A percentile compares a stretch with the other conserved stretches of the same genome.
Evolutionary conservation across 2,888 invertebrate species (phyloP).

Genomic region (Stenolophus ochropezus): DNA sequence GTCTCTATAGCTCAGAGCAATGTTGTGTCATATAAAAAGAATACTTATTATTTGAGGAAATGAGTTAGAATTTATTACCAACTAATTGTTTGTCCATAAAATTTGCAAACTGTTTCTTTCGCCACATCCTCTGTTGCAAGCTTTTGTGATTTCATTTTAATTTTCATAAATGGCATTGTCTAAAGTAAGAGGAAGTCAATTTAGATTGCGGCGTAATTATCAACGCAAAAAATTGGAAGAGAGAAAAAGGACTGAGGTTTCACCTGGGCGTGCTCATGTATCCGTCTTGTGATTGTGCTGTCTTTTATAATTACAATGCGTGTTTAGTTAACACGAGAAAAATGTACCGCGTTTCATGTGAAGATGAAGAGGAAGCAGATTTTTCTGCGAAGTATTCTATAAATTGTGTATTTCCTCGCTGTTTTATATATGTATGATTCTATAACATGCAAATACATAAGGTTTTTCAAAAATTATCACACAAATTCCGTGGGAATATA

Average conservation of each 20-base stretch:
- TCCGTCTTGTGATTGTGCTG: constrained; percentile 47
- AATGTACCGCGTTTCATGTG: constrained; percentile 26
- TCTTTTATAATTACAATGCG: constrained; percentile 47
- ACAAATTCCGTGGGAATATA: not conserved
- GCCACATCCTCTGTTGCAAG: constrained; percentile 8
- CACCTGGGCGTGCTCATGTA: constrained; percentile 9
- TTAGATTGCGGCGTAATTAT: constrained; percentile 17
- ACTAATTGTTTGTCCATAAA: not conserved
- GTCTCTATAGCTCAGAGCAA: too few species aligned
- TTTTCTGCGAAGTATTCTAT: not conserved
- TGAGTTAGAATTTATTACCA: not conserved
- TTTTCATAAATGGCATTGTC: constrained; percentile 31
- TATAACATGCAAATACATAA: constrained; percentile 12
- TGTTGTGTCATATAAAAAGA: too few species aligned
- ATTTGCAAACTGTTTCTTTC: constrained; percentile 9
- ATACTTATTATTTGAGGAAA: too few species aligned
- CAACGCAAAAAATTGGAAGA: constrained; percentile 6
- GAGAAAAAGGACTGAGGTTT: constrained; percentile 7
- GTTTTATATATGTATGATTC: constrained; percentile 7
- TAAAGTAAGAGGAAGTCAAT: constrained; percentile 28
- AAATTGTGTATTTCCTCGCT: constrained; percentile 25
- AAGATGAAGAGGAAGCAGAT: constrained; percentile 1
- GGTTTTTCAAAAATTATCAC: not conserved
- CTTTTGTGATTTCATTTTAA: not conserved
- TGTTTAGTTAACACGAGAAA: constrained; percentile 20